A percentile compares a stretch with the other conserved stretches of the same genome.
Evolutionary conservation across 2,888 invertebrate species (phyloP).

Genomic region (Lepidonotus clava): DNA sequence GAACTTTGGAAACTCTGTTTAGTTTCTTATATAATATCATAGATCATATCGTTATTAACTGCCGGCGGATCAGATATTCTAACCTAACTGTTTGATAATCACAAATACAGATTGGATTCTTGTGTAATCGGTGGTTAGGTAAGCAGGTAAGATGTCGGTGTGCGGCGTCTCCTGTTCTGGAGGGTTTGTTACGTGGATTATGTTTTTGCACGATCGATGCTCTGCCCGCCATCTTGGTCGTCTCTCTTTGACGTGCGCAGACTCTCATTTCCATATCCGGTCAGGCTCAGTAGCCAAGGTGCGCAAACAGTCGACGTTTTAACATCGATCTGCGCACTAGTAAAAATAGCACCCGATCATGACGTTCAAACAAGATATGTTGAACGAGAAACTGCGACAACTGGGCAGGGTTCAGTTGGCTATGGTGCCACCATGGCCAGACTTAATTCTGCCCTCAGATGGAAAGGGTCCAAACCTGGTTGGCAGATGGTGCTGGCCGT

Average conservation of each 20-base stretch:
- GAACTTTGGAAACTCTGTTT: too few species aligned
- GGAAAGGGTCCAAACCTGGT: too few species aligned
- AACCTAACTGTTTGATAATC: too few species aligned
- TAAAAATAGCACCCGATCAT: constrained; percentile 31
- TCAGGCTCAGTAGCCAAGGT: constrained; percentile 34
- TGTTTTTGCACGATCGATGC: constrained; percentile 31
- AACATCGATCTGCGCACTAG: constrained; percentile 38
- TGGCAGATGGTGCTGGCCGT: too few species aligned
- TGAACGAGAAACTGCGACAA: neutral
- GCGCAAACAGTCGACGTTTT: constrained; percentile 40
- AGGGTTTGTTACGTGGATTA: neutral
- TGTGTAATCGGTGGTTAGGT: neutral
- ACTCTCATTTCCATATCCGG: constrained; percentile 42
- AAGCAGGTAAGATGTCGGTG: neutral
- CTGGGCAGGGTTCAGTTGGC: neutral
- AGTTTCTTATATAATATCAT: too few species aligned
- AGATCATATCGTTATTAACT: too few species aligned
- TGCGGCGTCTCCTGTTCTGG: neutral
- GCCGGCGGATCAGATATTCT: too few species aligned
- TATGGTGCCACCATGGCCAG: neutral
- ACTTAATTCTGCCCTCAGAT: too few species aligned
- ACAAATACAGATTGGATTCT: too few species aligned
- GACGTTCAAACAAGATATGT: constrained; percentile 5
- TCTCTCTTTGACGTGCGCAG: constrained; percentile 17
- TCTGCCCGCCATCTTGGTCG: neutral